Evolutionary conservation across 2,888 invertebrate genomes (phyloP).

Genomic region (Sisyra nigra): DNA sequence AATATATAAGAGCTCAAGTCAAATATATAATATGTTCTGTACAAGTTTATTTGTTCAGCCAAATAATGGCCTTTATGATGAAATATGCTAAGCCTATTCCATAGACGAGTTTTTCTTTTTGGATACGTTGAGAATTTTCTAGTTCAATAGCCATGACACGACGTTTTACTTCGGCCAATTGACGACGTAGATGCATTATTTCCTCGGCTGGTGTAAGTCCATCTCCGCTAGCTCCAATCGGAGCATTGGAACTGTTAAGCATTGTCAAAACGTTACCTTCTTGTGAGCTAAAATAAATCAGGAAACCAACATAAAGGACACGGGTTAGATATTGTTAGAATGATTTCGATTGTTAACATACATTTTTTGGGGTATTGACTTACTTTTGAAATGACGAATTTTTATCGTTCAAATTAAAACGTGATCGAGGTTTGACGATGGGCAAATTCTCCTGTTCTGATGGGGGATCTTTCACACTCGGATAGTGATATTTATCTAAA

Average conservation of each 20-base stretch:
- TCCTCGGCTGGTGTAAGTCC: conserved; percentile 59
- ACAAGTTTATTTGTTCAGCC: conserved; percentile 38
- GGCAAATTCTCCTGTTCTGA: conserved; percentile 27
- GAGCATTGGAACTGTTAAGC: conserved; percentile 19
- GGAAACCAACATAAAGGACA: background rate
- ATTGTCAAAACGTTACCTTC: background rate
- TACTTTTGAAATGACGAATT: conserved; percentile 8
- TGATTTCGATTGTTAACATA: too few species aligned
- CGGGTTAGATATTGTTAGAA: too few species aligned
- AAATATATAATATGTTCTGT: background rate
- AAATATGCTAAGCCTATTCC: conserved; percentile 74
- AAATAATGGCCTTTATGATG: conserved; percentile 68
- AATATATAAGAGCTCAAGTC: too few species aligned
- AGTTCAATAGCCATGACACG: conserved; percentile 77
- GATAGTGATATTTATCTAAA: conserved; percentile 69
- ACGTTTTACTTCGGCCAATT: conserved; percentile 74
- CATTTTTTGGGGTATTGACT: too few species aligned
- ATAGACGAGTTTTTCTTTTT: conserved; percentile 74
- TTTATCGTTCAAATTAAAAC: conserved; percentile 19
- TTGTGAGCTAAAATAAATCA: background rate
- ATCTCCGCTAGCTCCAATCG: conserved; percentile 32
- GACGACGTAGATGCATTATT: conserved; percentile 64
- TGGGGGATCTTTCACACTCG: conserved; percentile 42
- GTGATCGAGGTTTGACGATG: conserved; percentile 18
- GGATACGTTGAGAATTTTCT: conserved; percentile 66